Evolutionary conservation across 2,797 vertebrate genomes (phyloP).

Genomic region (Podarcis lilfordi): DNA sequence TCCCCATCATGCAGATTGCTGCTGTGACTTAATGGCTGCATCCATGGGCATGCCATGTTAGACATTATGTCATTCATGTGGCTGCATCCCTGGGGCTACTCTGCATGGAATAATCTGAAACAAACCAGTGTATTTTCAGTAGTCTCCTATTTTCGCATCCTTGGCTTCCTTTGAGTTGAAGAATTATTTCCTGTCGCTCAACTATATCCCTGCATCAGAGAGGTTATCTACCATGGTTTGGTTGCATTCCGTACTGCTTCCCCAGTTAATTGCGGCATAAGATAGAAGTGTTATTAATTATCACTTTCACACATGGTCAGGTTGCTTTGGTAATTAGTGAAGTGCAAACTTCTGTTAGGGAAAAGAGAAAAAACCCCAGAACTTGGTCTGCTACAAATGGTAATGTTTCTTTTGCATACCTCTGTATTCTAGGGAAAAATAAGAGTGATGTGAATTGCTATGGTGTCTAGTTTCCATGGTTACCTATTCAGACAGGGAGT

Average conservation of each 20-base stretch:
- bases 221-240: background rate
- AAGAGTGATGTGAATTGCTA: background rate
- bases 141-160: background rate
- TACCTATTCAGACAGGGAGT: background rate
- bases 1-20: too few relatives aligned
- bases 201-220: background rate
- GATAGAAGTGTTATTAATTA: background rate
- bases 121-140: background rate
- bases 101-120: background rate
- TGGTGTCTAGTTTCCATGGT: slow-evolving; percentile 40
- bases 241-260: slow-evolving; percentile 17
- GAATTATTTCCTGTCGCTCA: background rate
- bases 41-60: too few relatives aligned
- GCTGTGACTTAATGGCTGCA: too few relatives aligned
- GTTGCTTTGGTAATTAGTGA: slow-evolving; percentile 7
- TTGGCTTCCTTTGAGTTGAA: background rate
- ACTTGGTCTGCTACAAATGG: background rate
- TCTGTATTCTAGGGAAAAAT: slow-evolving; percentile 6
- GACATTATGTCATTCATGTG: background rate
- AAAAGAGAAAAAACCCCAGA: background rate
- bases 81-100: background rate
- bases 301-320: background rate
- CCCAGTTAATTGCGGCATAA: background rate
- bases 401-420: background rate
- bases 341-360: background rate